Percentiles rank a stretch among this genome's conserved stretches.
Conservation (phyloP, 1,140 invertebrate genomes). For the Drosophila parabipectinata region DNA sequence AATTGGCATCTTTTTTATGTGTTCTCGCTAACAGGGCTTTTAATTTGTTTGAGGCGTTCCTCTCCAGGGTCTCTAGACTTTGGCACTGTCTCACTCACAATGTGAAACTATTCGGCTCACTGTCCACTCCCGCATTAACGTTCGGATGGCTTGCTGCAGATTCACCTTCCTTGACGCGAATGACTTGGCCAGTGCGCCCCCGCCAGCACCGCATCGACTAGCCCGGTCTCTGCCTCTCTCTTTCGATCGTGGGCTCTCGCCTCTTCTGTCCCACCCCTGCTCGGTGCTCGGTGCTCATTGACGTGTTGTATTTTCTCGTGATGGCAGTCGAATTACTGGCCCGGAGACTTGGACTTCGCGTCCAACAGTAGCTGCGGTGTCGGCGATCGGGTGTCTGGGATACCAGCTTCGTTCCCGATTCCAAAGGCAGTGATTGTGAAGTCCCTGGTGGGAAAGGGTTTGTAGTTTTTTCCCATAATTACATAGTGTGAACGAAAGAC, state of each 20-base stretch:
- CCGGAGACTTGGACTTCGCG: constrained; percentile 34
- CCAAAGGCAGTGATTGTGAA: constrained; percentile 34
- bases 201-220: constrained; percentile 8
- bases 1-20: constrained; percentile 28
- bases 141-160: constrained; percentile 44
- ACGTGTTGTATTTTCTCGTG: constrained; percentile 47
- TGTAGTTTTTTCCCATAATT: constrained; percentile 45
- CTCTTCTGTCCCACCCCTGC: constrained; percentile 44
- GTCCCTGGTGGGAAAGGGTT: constrained; percentile 42
- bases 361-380: constrained; percentile 8
- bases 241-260: constrained; percentile 11
- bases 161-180: constrained; percentile 76
- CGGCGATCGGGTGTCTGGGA: constrained; percentile 38
- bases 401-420: constrained; percentile 49
- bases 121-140: constrained; percentile 43
- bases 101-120: constrained; percentile 5
- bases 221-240: background rate
- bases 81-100: constrained; percentile 20
- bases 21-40: constrained; percentile 11
- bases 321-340: constrained; percentile 56
- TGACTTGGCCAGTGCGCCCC: constrained; percentile 56
- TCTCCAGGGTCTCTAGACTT: constrained; percentile 6
- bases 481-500: constrained; percentile 21
- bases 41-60: background rate
- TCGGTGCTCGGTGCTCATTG: constrained; percentile 19